Conservation (phyloP, 2,888 invertebrate species). For the Tetheella fluctuosa region DNA sequence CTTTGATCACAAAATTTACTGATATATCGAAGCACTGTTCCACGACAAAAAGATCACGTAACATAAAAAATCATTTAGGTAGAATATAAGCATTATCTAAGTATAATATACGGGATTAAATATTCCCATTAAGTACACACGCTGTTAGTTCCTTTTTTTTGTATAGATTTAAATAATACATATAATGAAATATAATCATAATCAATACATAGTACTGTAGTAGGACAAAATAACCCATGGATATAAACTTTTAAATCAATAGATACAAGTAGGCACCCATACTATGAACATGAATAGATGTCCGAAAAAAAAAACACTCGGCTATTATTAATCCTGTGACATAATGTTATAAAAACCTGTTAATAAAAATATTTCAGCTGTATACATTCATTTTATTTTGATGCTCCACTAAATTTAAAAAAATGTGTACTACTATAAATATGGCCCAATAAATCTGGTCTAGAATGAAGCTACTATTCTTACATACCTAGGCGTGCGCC, state of each 20-base stretch:
- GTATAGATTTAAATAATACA: constrained; percentile 65
- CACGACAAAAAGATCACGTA: not conserved
- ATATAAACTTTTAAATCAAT: not conserved
- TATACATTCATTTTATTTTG: constrained; percentile 18
- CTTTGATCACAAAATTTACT: not conserved
- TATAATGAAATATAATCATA: constrained; percentile 49
- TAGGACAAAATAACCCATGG: not conserved
- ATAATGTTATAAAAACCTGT: constrained; percentile 73
- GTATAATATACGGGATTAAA: constrained; percentile 30
- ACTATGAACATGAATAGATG: not conserved
- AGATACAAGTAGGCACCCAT: too few relatives aligned
- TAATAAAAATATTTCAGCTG: constrained; percentile 77
- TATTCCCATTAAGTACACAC: constrained; percentile 69
- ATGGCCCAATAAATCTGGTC: too few relatives aligned
- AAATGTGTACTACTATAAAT: not conserved
- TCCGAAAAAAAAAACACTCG: not conserved
- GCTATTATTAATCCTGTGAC: constrained; percentile 47
- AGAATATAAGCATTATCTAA: constrained; percentile 46
- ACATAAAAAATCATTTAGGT: constrained; percentile 25
- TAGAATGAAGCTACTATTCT: too few relatives aligned
- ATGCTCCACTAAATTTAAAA: not conserved
- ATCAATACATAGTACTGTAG: constrained; percentile 49
- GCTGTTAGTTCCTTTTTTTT: constrained; percentile 81
- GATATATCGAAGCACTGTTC: not conserved
- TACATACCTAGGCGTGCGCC: too few relatives aligned